Conservation (phyloP, 2,113 vertebrate genomes). For the Tylochromis polylepis region DNA sequence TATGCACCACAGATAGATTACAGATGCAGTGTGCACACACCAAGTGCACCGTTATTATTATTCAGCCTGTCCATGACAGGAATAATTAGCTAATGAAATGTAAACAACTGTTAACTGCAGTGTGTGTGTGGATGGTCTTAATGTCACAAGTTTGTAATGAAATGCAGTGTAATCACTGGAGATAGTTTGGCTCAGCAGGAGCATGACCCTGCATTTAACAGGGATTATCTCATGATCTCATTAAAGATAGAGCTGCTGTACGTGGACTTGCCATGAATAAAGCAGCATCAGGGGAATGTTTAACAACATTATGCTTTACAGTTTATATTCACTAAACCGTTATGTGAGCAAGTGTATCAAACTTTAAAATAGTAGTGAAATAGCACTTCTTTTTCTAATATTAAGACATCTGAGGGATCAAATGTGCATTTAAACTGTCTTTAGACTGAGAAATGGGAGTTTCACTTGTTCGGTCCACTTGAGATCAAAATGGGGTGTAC, state of each 20-base stretch:
- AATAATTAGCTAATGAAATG: not conserved
- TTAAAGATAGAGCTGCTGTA: slow-evolving; percentile 11
- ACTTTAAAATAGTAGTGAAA: not conserved
- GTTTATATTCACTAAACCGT: too few relatives aligned
- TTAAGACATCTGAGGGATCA: not conserved
- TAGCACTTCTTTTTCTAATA: not conserved
- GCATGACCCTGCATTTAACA: slow-evolving; percentile 6
- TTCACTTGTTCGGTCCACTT: not conserved
- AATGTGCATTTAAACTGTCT: not conserved
- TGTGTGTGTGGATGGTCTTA: not conserved
- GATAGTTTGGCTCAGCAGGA: not conserved
- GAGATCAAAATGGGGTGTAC: not conserved
- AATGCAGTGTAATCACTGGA: not conserved
- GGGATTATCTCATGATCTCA: slow-evolving; percentile 36
- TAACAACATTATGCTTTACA: too few relatives aligned
- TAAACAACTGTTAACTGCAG: not conserved
- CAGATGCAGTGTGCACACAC: not conserved
- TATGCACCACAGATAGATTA: not conserved
- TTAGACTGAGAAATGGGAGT: not conserved
- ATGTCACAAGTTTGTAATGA: not conserved
- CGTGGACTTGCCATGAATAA: not conserved
- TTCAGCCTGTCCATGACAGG: not conserved
- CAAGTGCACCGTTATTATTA: not conserved
- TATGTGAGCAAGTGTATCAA: too few relatives aligned
- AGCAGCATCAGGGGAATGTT: too few relatives aligned